These are phyloP conservation scores for Andrena hattorfiana DNA, from an alignment of 2,888 invertebrate species.

Conservation along the genomic window DNA sequence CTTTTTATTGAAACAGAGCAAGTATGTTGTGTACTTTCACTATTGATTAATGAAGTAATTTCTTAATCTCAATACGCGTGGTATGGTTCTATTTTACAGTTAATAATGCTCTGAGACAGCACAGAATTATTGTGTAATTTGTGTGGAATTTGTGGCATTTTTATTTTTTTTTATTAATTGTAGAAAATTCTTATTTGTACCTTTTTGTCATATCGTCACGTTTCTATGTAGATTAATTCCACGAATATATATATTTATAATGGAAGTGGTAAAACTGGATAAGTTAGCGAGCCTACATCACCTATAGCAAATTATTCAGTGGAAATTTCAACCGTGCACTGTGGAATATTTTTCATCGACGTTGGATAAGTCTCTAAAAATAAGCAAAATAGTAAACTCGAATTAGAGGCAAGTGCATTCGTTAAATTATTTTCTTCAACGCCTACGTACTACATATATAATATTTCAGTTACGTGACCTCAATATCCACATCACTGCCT, in stretches of 20 bases:
- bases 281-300: background rate
- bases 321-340: background rate
- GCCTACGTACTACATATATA: background rate
- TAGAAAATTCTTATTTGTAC: background rate
- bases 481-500: slow-evolving; percentile 50
- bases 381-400: background rate
- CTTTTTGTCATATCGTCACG: background rate
- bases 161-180: background rate
- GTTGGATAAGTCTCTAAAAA: background rate
- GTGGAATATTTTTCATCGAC: background rate
- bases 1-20: background rate
- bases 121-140: background rate
- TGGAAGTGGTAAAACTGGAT: background rate
- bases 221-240: background rate
- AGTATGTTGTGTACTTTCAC: slow-evolving; percentile 3
- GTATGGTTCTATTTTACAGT: background rate
- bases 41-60: slow-evolving; percentile 6
- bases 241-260: background rate
- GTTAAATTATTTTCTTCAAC: slow-evolving; percentile 44
- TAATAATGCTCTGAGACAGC: background rate
- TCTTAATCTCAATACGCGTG: slow-evolving; percentile 2
- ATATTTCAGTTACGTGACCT: slow-evolving; percentile 58
- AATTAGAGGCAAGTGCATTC: background rate
- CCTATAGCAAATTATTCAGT: background rate
- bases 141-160: background rate